Base-by-base conservation (phyloP, 2,797 vertebrate genomes). In the Graptemys geographica region DNA sequence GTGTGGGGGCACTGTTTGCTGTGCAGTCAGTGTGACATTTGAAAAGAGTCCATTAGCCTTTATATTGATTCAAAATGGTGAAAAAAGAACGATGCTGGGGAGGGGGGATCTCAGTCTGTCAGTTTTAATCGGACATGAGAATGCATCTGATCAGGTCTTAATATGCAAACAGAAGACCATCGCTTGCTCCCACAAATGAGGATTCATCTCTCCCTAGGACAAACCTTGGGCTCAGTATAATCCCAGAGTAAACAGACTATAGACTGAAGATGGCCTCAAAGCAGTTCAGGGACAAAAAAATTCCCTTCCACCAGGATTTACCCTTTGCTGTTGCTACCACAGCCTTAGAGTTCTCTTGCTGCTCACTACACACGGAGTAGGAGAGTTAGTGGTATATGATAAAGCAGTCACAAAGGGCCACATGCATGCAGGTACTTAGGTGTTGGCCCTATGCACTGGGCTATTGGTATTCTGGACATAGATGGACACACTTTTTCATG, bases 101-200 rank as follows among this genome's bases (percentile, higher is more conserved):
- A 41, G 41, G 41, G 41, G 41, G 41, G 41, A 41, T 59, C 51
- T 78, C 18, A 47, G 28, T 3, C 0, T 41, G 23, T 78, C 69
- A 4, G 9, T 41, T 72, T 72, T 37, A 23, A 18, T 78, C 25
- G 5, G 74, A 78, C 15, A 28, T 49, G 27, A 6, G 6, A 69
- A 47, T 18, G 53, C 37, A 2, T 10, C 59, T 0, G 0, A 49
- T 47, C 19, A 10, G 4, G 7, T 25, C 72, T 59, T 33, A 15
- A 31, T 15, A 31, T 69, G 37, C 31, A 76, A 52, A 18, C 8
- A 69, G 28, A 78, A 49, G 41, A 78, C 44, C 27, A 18, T 25
- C 7, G 3, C 56, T 81, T 86, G 47, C n/a, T 86, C n/a, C 65
- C 41, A 81, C 82, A 15, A 76, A 33, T 82, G 62, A 4, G 78